Percentiles rank a stretch among this genome's conserved stretches.
phyloP scores from a whole-genome alignment of 2,113 vertebrate genomes.

The Grammomys surdaster region DNA sequence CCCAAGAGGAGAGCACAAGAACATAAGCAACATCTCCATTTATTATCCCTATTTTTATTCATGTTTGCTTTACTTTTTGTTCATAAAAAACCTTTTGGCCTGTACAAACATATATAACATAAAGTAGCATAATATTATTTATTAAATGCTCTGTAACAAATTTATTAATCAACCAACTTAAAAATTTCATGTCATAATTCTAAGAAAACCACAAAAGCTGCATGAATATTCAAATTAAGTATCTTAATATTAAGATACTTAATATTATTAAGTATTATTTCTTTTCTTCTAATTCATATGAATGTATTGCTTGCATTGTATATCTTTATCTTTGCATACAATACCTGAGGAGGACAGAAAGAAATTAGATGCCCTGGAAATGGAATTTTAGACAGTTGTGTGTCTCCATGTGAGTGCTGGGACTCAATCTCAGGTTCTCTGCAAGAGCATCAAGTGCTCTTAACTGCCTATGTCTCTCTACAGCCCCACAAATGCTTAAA shows the following conservation, averaged over 20 bases:
- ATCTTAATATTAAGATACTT: too few species aligned
- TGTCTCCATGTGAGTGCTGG: not conserved
- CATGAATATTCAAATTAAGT: constrained; percentile 48
- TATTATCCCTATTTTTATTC: not conserved
- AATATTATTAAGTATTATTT: too few species aligned
- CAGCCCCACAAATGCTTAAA: not conserved
- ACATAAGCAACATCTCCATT: not conserved
- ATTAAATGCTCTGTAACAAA: constrained; percentile 23
- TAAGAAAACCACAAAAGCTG: not conserved
- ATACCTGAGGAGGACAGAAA: not conserved
- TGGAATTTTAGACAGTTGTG: not conserved
- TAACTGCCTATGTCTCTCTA: not conserved
- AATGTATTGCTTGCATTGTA: not conserved
- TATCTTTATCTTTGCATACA: not conserved
- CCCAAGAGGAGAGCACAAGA: too few species aligned
- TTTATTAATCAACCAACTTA: constrained; percentile 36
- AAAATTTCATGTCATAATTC: constrained; percentile 4
- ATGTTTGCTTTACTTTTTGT: not conserved
- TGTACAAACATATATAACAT: not conserved
- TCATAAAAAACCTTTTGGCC: not conserved
- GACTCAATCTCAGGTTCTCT: not conserved
- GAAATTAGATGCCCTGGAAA: not conserved
- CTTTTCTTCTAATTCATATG: not conserved
- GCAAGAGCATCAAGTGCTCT: not conserved
- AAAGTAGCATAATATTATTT: not conserved